Conservation (phyloP, 2,113 vertebrate genomes). For the Hippocampus zosterae region DNA sequence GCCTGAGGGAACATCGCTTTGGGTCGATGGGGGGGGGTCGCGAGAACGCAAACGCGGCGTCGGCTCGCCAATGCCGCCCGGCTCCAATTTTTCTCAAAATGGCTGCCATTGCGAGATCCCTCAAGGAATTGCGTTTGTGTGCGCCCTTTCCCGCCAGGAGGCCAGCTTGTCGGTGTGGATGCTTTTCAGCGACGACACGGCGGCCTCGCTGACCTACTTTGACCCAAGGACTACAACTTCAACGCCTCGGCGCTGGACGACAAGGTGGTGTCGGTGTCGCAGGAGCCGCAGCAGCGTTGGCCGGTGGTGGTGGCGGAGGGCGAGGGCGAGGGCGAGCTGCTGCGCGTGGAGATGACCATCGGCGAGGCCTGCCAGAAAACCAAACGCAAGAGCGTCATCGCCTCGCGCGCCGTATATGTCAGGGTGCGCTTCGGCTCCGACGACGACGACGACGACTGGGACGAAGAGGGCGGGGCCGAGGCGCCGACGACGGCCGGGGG, state of each 20-base stretch:
- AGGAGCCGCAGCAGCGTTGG: constrained; percentile 80
- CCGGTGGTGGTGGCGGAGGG: constrained; percentile 86
- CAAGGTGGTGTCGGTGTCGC: constrained; percentile 81
- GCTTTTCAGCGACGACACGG: constrained; percentile 91
- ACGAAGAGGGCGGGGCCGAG: constrained; percentile 71
- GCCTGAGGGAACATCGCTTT: too few species aligned
- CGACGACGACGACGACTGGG: constrained; percentile 76
- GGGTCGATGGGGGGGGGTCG: too few species aligned
- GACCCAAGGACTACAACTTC: constrained; percentile 94
- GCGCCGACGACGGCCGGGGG: constrained; percentile 66
- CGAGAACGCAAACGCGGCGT: too few species aligned
- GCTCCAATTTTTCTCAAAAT: too few species aligned
- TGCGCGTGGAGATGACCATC: constrained; percentile 88
- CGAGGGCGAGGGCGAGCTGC: constrained; percentile 80
- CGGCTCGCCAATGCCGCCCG: too few species aligned
- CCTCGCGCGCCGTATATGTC: constrained; percentile 77
- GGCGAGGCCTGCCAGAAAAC: constrained; percentile 94
- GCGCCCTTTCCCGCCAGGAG: constrained; percentile 77
- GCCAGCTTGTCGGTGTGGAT: constrained; percentile 91
- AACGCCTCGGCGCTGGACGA: constrained; percentile 85
- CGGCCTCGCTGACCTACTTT: constrained; percentile 83
- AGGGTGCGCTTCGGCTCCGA: constrained; percentile 83
- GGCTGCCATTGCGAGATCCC: too few species aligned
- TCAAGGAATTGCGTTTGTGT: too few species aligned
- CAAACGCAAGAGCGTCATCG: constrained; percentile 91